These are phyloP conservation scores for Netelia virgata DNA, from an alignment of 2,888 invertebrate species.

Conservation along the genomic window DNA sequence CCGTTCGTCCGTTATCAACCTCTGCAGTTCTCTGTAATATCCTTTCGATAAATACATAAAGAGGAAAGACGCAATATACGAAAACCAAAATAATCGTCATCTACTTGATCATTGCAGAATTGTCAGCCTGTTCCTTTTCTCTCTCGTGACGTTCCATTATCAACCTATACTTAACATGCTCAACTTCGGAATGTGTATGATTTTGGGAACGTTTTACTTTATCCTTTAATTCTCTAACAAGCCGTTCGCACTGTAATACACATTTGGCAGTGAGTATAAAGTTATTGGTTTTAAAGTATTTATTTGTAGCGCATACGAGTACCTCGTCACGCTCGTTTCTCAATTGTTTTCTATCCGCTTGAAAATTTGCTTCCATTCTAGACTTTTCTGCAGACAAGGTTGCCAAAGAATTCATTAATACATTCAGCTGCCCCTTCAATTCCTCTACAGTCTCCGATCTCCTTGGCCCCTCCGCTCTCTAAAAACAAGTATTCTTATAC, in stretches of 20 bases:
- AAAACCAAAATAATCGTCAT: conserved; percentile 63
- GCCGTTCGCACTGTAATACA: conserved; percentile 87
- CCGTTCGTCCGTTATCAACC: conserved; percentile 91
- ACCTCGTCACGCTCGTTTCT: conserved; percentile 86
- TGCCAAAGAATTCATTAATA: conserved; percentile 90
- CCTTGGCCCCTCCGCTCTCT: conserved; percentile 57
- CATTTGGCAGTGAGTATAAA: background rate
- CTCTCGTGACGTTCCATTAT: conserved; percentile 92
- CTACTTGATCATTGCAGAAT: conserved; percentile 91
- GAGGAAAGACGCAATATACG: background rate
- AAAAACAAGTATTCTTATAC: conserved; percentile 1
- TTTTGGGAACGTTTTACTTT: conserved; percentile 87
- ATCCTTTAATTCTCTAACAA: conserved; percentile 87
- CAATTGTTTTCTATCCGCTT: conserved; percentile 89
- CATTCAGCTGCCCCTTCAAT: conserved; percentile 86
- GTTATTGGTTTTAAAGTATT: background rate
- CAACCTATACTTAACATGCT: conserved; percentile 90
- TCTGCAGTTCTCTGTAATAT: conserved; percentile 90
- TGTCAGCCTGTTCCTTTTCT: conserved; percentile 92
- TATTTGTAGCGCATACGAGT: conserved; percentile 45
- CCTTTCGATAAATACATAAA: background rate
- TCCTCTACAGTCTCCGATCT: conserved; percentile 80
- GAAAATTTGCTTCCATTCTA: conserved; percentile 93
- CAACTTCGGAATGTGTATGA: conserved; percentile 87
- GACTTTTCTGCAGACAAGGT: conserved; percentile 94